Conservation (phyloP, 2,888 invertebrate species). For the Eretmocerus hayati region DNA sequence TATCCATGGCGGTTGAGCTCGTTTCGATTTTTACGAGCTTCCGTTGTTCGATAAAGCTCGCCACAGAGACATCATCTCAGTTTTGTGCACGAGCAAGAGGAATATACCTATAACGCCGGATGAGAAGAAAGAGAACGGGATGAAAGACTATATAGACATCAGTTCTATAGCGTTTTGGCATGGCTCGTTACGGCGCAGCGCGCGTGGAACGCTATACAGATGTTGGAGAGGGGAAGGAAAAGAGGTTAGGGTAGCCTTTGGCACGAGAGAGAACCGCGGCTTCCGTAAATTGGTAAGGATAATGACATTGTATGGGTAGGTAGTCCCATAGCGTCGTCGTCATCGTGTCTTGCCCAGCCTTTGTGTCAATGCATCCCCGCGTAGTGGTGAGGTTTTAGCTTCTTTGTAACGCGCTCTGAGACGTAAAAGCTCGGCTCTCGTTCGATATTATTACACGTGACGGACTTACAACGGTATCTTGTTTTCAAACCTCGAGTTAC, state of each 20-base stretch:
- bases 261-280: slow-evolving; percentile 7
- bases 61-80: not conserved
- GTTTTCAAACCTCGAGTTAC: no score
- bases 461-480: no score
- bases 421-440: no score
- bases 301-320: slow-evolving; percentile 20
- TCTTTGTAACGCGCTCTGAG: no score
- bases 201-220: no score
- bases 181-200: slow-evolving; percentile 14
- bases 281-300: slow-evolving; percentile 19
- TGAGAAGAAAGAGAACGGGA: not conserved
- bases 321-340: slow-evolving; percentile 5
- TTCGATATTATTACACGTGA: no score
- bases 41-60: slow-evolving; percentile 2
- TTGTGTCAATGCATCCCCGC: no score
- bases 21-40: slow-evolving; percentile 17
- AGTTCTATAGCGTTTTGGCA: slow-evolving; percentile 13
- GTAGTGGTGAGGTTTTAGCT: no score
- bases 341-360: not conserved
- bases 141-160: no score
- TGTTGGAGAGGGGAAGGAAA: not conserved
- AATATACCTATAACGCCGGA: not conserved
- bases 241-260: slow-evolving; percentile 8
- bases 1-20: no score
- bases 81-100: not conserved